Conservation (phyloP, 2,113 vertebrate genomes). For the Uria lomvia region DNA sequence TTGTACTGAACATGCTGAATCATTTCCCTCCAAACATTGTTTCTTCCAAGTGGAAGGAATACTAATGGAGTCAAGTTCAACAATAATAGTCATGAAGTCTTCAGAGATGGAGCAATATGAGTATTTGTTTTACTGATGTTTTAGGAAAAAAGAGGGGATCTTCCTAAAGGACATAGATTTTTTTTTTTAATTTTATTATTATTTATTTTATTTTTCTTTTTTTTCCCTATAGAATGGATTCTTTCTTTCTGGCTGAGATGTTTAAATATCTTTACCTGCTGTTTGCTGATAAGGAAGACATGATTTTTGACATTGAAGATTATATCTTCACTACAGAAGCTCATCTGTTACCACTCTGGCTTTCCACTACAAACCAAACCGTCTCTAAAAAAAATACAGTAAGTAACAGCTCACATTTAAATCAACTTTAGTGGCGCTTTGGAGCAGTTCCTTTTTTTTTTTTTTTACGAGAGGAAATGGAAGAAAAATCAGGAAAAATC, state of each 20-base stretch:
- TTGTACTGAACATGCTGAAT: neutral
- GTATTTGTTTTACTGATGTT: neutral
- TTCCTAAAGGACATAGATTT: neutral
- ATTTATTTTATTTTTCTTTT: neutral
- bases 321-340: constrained; percentile 99
- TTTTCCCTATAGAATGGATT: constrained; percentile 87
- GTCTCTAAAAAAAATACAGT: constrained; percentile 75
- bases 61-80: neutral
- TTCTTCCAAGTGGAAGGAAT: neutral
- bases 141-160: neutral
- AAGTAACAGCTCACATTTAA: constrained; percentile 20
- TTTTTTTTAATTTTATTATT: neutral
- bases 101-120: neutral
- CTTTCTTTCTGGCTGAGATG: constrained; percentile 98
- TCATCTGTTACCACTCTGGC: constrained; percentile 94
- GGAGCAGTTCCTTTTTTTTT: neutral
- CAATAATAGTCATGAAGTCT: neutral
- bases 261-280: constrained; percentile 98
- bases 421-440: neutral
- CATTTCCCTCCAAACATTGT: neutral
- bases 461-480: neutral
- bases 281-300: constrained; percentile 90
- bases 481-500: neutral
- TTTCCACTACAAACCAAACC: constrained; percentile 85
- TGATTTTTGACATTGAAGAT: constrained; percentile 95